phyloP scores from a whole-genome alignment of 2,888 invertebrate genomes.

The Dryobotodes eremita region DNA sequence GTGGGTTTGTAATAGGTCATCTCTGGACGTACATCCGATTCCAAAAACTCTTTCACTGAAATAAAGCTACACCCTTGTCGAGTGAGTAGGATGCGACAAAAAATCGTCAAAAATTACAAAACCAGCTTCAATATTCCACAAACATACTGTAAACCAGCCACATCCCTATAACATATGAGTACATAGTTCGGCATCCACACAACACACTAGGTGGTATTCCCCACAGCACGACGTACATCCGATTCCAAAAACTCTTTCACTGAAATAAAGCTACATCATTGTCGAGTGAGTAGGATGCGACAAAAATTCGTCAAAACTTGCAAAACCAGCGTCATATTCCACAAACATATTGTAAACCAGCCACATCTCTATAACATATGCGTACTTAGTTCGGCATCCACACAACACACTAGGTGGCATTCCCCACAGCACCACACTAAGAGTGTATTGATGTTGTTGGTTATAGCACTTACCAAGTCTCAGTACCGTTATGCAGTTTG shows the following conservation, averaged over 20 bases:
- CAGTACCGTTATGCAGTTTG: conserved; percentile 84
- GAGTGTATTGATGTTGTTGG: conserved; percentile 87
- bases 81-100: neutral
- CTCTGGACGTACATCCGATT: neutral
- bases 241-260: neutral
- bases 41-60: neutral
- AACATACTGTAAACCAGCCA: neutral
- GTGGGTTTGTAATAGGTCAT: neutral
- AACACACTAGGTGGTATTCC: conserved; percentile 83
- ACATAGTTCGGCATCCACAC: conserved; percentile 57
- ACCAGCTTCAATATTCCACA: neutral
- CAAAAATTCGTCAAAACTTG: neutral
- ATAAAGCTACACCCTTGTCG: neutral
- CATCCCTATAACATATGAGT: conserved; percentile 4
- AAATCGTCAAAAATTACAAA: neutral
- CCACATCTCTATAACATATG: conserved; percentile 12
- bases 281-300: neutral
- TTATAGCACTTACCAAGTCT: conserved; percentile 84
- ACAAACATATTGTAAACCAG: neutral
- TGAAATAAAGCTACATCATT: neutral
- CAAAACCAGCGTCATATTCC: neutral
- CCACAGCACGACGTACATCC: conserved; percentile 62
- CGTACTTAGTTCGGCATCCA: conserved; percentile 45
- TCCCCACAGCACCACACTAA: conserved; percentile 77
- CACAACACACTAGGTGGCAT: conserved; percentile 82